Evolutionary conservation across 2,888 invertebrate genomes (phyloP).

Genomic region (Ptycholaimellus sp.): DNA sequence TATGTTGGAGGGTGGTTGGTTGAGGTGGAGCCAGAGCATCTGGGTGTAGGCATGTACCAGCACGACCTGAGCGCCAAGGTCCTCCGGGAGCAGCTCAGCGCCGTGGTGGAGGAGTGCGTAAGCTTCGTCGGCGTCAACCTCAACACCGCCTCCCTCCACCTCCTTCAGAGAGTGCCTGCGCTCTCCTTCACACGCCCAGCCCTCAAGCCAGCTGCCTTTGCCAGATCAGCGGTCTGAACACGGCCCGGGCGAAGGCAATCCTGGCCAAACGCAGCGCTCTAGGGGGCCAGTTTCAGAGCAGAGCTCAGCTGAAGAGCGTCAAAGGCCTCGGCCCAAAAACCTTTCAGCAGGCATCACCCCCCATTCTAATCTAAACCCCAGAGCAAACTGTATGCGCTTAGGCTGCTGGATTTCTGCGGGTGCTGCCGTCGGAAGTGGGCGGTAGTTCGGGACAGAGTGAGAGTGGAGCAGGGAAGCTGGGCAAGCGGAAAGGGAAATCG

Average conservation of each 20-base stretch:
- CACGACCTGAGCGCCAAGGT: constrained; percentile 60
- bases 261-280: constrained; percentile 47
- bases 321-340: constrained; percentile 56
- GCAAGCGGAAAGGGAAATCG: too few relatives aligned
- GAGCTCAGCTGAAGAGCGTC: constrained; percentile 50
- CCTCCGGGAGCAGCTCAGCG: constrained; percentile 44
- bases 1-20: too few relatives aligned
- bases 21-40: constrained; percentile 69
- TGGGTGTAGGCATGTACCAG: constrained; percentile 76
- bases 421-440: too few relatives aligned
- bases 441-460: too few relatives aligned
- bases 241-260: constrained; percentile 49
- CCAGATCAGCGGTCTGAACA: constrained; percentile 41
- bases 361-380: too few relatives aligned
- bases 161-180: constrained; percentile 40
- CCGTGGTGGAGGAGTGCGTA: constrained; percentile 63
- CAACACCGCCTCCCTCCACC: constrained; percentile 56
- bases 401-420: too few relatives aligned
- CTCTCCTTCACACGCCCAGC: neutral
- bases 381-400: too few relatives aligned
- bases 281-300: constrained; percentile 44
- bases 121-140: constrained; percentile 77
- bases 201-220: neutral
- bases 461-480: too few relatives aligned
- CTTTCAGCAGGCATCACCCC: constrained; percentile 63